phyloP scores from a whole-genome alignment of 2,888 invertebrate genomes.

The Zaprionus bogoriensis region DNA sequence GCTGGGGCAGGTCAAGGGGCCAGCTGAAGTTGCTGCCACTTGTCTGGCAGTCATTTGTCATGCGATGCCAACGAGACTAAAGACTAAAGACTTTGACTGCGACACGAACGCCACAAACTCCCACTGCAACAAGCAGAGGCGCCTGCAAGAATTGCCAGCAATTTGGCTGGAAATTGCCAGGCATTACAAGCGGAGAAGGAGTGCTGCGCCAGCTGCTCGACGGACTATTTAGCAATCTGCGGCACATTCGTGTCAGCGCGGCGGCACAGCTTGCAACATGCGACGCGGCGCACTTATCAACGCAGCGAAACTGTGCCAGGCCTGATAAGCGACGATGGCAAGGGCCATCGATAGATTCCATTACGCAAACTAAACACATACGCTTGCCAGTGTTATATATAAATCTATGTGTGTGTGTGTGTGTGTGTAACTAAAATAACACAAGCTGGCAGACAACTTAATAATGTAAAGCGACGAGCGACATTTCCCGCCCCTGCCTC shows the following conservation, averaged over 20 bases:
- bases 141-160: constrained; percentile 67
- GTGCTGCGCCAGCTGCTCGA: constrained; percentile 60
- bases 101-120: constrained; percentile 30
- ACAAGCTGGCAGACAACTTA: constrained; percentile 26
- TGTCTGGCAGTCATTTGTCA: constrained; percentile 65
- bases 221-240: constrained; percentile 56
- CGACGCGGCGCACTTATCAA: constrained; percentile 34
- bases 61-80: constrained; percentile 63
- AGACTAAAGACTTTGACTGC: constrained; percentile 7
- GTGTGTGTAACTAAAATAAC: neutral
- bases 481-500: constrained; percentile 14
- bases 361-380: constrained; percentile 10
- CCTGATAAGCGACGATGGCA: constrained; percentile 42
- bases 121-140: constrained; percentile 52
- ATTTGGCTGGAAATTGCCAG: constrained; percentile 60
- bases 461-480: constrained; percentile 48
- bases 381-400: constrained; percentile 8
- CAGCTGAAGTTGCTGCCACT: constrained; percentile 56
- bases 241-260: constrained; percentile 66
- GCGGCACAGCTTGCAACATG: constrained; percentile 56
- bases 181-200: constrained; percentile 4
- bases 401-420: neutral
- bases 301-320: constrained; percentile 58
- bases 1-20: constrained; percentile 4
- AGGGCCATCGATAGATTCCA: constrained; percentile 28